phyloP scores from a whole-genome alignment of 2,797 vertebrate genomes.

The Enoplosus armatus region DNA sequence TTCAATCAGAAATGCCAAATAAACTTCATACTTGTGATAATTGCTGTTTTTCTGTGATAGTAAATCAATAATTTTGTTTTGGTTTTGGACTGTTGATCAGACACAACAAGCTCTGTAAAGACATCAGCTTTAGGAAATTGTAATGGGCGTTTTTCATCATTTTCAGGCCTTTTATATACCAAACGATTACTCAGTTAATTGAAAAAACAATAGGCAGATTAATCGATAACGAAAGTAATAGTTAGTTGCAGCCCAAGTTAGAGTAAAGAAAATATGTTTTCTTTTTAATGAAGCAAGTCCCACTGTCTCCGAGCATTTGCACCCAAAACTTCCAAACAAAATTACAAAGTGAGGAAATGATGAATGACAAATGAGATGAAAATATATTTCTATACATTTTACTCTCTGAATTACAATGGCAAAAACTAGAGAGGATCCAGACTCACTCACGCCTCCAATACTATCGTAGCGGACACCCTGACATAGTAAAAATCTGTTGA shows the following conservation, averaged over 20 bases:
- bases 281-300: neutral
- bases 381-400: neutral
- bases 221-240: neutral
- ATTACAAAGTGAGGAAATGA: neutral
- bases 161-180: neutral
- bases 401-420: neutral
- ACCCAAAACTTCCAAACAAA: neutral
- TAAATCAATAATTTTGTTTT: neutral
- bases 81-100: conserved; percentile 3
- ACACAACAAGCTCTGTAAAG: neutral
- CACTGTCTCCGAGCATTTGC: neutral
- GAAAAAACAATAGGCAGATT: neutral
- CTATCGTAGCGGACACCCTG: neutral
- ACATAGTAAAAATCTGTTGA: neutral
- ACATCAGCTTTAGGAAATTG: neutral
- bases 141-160: neutral
- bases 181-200: neutral
- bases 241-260: neutral
- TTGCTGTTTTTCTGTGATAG: neutral
- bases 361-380: neutral
- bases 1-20: neutral
- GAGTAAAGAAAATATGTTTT: no score
- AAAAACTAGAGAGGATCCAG: neutral
- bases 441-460: neutral
- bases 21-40: neutral